A percentile compares a stretch with the other conserved stretches of the same genome.
phyloP scores from a whole-genome alignment of 2,797 vertebrate species.

The Enteromius treurensis region DNA sequence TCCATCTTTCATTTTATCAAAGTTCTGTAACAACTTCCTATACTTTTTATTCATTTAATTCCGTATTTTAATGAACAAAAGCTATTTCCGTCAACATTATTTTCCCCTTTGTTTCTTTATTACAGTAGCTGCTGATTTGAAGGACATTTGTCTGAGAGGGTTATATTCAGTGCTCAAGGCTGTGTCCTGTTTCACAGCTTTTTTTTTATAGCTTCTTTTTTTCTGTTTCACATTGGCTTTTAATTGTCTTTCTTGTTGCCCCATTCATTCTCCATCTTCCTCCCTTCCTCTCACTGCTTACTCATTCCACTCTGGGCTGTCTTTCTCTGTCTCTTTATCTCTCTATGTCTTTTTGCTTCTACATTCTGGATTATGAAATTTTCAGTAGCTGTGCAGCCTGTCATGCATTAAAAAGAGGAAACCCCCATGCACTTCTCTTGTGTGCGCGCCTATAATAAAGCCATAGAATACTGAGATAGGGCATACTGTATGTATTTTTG shows the following conservation, averaged over 20 bases:
- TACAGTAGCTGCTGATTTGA: not conserved
- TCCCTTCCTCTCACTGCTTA: constrained; percentile 39
- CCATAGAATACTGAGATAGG: constrained; percentile 13
- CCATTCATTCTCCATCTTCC: constrained; percentile 29
- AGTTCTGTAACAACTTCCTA: not conserved
- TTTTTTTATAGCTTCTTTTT: not conserved
- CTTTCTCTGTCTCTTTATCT: constrained; percentile 29
- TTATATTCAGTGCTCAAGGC: not conserved
- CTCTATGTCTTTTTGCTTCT: constrained; percentile 50
- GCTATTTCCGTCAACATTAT: not conserved
- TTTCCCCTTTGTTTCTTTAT: not conserved
- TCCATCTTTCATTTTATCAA: not conserved
- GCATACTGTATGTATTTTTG: constrained; percentile 5
- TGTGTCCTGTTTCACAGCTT: not conserved
- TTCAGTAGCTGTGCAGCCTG: constrained; percentile 81
- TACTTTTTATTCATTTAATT: not conserved
- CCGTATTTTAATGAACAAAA: not conserved
- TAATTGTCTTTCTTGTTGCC: constrained; percentile 53
- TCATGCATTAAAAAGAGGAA: constrained; percentile 71
- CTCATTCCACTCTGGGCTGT: constrained; percentile 14
- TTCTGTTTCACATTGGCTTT: constrained; percentile 49
- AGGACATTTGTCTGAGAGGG: not conserved
- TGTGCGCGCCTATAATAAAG: not conserved
- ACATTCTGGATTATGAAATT: constrained; percentile 76
- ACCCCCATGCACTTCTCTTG: constrained; percentile 58